Conservation (phyloP, 1,140 invertebrate genomes). For the Atta cephalotes region DNA sequence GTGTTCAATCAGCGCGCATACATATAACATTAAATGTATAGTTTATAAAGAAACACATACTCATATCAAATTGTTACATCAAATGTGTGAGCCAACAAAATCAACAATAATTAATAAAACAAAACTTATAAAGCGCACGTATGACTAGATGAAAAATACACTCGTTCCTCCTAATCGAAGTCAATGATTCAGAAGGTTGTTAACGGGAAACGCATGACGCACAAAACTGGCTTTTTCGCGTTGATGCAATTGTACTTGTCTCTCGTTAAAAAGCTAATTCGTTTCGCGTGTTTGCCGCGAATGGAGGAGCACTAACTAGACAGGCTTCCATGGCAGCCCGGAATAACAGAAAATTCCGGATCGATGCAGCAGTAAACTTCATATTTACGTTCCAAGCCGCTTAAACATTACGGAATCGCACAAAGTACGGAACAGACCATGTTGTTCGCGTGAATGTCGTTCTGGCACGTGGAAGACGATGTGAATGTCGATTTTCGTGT, state of each 20-base stretch:
- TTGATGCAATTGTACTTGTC: conserved; percentile 67
- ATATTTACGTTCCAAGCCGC: conserved; percentile 49
- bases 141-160: conserved; percentile 4
- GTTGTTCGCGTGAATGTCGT: conserved; percentile 44
- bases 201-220: neutral
- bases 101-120: conserved; percentile 14
- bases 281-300: conserved; percentile 45
- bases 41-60: conserved; percentile 20
- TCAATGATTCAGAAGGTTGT: conserved; percentile 31
- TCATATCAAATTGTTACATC: neutral
- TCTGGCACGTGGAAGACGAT: neutral
- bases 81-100: neutral
- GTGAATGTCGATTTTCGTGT: conserved; percentile 25
- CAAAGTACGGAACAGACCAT: neutral
- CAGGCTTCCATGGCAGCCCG: conserved; percentile 24
- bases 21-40: conserved; percentile 7
- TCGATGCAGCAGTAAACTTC: conserved; percentile 53
- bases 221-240: conserved; percentile 43
- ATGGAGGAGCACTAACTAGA: conserved; percentile 29
- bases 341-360: conserved; percentile 58
- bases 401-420: conserved; percentile 57
- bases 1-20: neutral
- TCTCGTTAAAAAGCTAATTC: conserved; percentile 74
- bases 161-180: neutral
- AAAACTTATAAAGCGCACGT: neutral